phyloP scores from a whole-genome alignment of 2,797 vertebrate genomes.

The Melanotaenia boesemani region DNA sequence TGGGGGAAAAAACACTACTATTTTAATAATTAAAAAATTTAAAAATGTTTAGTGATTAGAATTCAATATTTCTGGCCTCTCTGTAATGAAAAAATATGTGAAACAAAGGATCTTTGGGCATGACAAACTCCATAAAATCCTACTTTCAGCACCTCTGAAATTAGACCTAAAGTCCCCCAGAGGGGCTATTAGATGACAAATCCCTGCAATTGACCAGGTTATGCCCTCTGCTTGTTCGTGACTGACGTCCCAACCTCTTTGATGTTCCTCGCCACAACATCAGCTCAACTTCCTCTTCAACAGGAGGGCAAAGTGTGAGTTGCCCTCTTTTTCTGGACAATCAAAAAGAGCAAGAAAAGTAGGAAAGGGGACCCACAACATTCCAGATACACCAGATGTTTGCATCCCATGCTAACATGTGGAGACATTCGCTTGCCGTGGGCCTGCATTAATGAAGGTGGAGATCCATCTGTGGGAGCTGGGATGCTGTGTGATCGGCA shows the following conservation, averaged over 20 bases:
- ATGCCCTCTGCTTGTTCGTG: slow-evolving; percentile 70
- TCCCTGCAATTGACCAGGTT: slow-evolving; percentile 74
- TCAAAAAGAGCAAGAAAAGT: slow-evolving; percentile 30
- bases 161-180: slow-evolving; percentile 74
- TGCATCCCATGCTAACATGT: slow-evolving; percentile 58
- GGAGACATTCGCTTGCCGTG: slow-evolving; percentile 66
- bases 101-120: slow-evolving; percentile 53
- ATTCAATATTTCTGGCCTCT: not conserved
- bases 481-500: slow-evolving; percentile 63
- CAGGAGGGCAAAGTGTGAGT: slow-evolving; percentile 31
- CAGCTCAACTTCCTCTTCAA: slow-evolving; percentile 53
- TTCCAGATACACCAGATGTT: slow-evolving; percentile 73
- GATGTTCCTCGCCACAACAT: slow-evolving; percentile 69
- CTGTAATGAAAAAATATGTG: slow-evolving; percentile 51
- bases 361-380: slow-evolving; percentile 44
- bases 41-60: not conserved
- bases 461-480: slow-evolving; percentile 63
- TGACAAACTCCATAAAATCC: slow-evolving; percentile 67
- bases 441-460: slow-evolving; percentile 80
- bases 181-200: slow-evolving; percentile 77
- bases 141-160: slow-evolving; percentile 79
- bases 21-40: not conserved
- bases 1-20: not conserved
- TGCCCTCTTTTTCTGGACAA: slow-evolving; percentile 25
- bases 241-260: slow-evolving; percentile 67